These are phyloP conservation scores for Pterois miles DNA, from an alignment of 2,797 vertebrate species.

Conservation along the genomic window DNA sequence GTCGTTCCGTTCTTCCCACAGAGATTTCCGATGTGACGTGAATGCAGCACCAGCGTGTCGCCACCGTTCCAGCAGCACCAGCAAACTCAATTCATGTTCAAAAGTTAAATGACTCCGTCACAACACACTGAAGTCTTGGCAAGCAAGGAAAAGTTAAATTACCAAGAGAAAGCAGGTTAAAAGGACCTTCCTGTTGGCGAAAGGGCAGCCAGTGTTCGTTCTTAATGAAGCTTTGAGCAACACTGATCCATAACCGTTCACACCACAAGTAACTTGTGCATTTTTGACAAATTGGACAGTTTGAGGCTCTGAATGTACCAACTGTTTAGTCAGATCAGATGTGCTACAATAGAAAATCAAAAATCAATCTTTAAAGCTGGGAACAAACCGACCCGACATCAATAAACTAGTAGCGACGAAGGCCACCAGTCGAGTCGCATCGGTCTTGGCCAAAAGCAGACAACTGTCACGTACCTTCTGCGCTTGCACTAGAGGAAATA, in stretches of 20 bases:
- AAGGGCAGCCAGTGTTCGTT: neutral
- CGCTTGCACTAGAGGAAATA: no score
- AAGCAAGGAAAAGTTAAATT: neutral
- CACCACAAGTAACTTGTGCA: neutral
- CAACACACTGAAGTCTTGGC: neutral
- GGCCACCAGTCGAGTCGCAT: no score
- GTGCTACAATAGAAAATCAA: neutral
- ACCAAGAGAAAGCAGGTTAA: neutral
- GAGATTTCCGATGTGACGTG: conserved; percentile 36
- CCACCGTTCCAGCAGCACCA: conserved; percentile 46
- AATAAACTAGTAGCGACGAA: no score
- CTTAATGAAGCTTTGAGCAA: neutral
- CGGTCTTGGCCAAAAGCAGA: no score
- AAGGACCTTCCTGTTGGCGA: neutral
- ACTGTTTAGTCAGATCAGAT: neutral
- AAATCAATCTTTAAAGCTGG: neutral
- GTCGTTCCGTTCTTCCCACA: conserved; percentile 6
- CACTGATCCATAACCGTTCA: neutral
- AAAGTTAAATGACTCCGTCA: neutral
- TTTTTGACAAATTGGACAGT: neutral
- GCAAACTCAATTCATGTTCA: conserved; percentile 24
- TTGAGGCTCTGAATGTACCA: neutral
- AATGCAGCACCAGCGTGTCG: conserved; percentile 25
- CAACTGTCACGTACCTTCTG: no score
- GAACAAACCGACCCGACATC: no score